A percentile compares a stretch with the other conserved stretches of the same genome.
These are phyloP conservation scores for Sebastes minor DNA, from an alignment of 2,797 vertebrate species.

Conservation along the genomic window DNA sequence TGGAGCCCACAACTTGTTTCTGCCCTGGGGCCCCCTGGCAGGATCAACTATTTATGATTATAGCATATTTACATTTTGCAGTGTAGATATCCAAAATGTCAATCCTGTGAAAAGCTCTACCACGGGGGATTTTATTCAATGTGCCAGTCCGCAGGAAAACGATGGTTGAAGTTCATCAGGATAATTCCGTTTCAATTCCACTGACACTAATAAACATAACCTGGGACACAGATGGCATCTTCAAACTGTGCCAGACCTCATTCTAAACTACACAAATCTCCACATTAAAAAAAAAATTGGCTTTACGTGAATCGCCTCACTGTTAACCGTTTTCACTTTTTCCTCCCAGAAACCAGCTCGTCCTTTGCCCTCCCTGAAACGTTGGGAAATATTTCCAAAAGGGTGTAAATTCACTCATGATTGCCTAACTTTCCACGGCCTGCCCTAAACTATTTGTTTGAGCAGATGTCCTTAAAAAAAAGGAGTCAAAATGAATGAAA, in stretches of 20 bases:
- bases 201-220: slow-evolving; percentile 9
- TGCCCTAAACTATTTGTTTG: slow-evolving; percentile 20
- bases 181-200: slow-evolving; percentile 16
- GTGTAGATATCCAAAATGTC: background rate
- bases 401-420: slow-evolving; percentile 24
- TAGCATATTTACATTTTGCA: background rate
- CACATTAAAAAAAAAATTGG: slow-evolving; percentile 56
- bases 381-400: slow-evolving; percentile 45
- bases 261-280: slow-evolving; percentile 43
- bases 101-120: background rate
- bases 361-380: slow-evolving; percentile 32
- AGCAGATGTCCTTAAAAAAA: slow-evolving; percentile 16
- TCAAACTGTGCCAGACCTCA: slow-evolving; percentile 1
- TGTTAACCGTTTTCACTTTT: slow-evolving; percentile 45
- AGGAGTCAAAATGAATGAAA: background rate
- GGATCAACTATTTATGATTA: background rate
- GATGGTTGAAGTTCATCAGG: background rate
- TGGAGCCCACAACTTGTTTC: background rate
- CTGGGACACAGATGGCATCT: slow-evolving; percentile 48
- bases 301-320: slow-evolving; percentile 55
- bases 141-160: background rate
- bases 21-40: too few species aligned
- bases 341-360: slow-evolving; percentile 18
- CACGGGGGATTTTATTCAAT: background rate
- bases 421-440: slow-evolving; percentile 44